Conservation (phyloP, 2,797 vertebrate species). For the Remorina albescens region DNA sequence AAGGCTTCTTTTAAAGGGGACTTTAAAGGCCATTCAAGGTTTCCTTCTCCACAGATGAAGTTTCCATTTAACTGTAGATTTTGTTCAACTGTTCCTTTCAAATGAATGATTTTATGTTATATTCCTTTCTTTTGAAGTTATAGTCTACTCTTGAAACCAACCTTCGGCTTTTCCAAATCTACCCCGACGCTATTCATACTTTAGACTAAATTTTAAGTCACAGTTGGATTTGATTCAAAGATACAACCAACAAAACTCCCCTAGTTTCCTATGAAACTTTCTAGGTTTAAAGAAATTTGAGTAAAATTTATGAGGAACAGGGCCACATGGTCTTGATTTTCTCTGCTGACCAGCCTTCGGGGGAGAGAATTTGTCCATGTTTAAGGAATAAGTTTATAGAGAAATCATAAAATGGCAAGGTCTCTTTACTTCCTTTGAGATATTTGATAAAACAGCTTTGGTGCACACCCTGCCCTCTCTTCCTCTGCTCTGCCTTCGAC, state of each 20-base stretch:
- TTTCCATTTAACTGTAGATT: not conserved
- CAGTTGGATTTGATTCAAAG: conserved; percentile 41
- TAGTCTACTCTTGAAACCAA: conserved; percentile 1
- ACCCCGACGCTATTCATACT: conserved; percentile 30
- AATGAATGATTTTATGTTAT: not conserved
- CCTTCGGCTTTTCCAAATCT: conserved; percentile 15
- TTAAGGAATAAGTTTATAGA: not conserved
- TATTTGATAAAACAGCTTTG: conserved; percentile 41
- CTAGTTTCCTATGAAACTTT: conserved; percentile 33
- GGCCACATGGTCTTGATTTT: conserved; percentile 54
- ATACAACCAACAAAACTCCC: not conserved
- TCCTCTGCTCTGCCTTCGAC: conserved; percentile 13
- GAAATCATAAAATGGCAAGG: not conserved
- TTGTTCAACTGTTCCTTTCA: not conserved
- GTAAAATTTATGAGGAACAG: not conserved
- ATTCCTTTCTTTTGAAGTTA: conserved; percentile 12
- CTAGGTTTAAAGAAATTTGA: conserved; percentile 44
- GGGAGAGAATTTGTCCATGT: conserved; percentile 21
- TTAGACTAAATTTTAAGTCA: conserved; percentile 4
- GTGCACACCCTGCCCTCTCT: conserved; percentile 19
- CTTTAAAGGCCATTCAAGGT: not conserved
- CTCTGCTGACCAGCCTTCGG: conserved; percentile 29
- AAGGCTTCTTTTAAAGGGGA: fast-evolving
- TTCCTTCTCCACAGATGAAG: not conserved
- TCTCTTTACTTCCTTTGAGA: conserved; percentile 21